Evolutionary conservation across 2,888 invertebrate genomes (phyloP).

Genomic region (Leptopilina myrica): DNA sequence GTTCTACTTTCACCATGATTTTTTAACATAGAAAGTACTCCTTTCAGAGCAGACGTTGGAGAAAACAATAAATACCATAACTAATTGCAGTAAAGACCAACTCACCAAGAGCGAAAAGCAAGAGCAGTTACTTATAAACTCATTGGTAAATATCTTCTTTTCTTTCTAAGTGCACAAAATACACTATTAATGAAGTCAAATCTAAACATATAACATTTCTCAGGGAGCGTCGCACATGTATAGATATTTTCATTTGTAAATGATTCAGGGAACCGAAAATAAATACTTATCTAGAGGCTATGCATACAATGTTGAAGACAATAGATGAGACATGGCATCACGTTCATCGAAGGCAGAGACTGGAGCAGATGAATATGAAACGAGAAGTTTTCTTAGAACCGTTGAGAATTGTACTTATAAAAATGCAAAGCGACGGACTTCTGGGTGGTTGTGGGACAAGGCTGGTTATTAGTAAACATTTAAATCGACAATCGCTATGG

Average conservation of each 20-base stretch:
- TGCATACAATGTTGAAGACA: not conserved
- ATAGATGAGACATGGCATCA: conserved; percentile 18
- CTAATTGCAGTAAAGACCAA: no score
- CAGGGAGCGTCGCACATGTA: no score
- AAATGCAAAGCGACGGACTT: conserved; percentile 76
- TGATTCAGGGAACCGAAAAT: not conserved
- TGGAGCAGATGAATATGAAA: conserved; percentile 72
- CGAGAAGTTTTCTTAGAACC: conserved; percentile 68
- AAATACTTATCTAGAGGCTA: not conserved
- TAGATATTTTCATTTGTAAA: not conserved
- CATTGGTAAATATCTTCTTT: no score
- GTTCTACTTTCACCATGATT: no score
- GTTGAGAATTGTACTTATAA: conserved; percentile 71
- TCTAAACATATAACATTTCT: no score
- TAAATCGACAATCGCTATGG: conserved; percentile 75
- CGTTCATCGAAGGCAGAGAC: conserved; percentile 28
- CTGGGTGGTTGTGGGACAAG: conserved; percentile 76
- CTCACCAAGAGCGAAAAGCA: no score
- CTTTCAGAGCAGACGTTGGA: no score
- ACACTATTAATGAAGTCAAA: no score
- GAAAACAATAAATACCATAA: no score
- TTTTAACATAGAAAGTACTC: no score
- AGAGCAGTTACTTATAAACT: no score
- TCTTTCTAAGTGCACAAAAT: no score
- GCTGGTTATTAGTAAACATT: conserved; percentile 77